Conservation (phyloP, 2,113 vertebrate genomes). For the Blennius ocellaris region DNA sequence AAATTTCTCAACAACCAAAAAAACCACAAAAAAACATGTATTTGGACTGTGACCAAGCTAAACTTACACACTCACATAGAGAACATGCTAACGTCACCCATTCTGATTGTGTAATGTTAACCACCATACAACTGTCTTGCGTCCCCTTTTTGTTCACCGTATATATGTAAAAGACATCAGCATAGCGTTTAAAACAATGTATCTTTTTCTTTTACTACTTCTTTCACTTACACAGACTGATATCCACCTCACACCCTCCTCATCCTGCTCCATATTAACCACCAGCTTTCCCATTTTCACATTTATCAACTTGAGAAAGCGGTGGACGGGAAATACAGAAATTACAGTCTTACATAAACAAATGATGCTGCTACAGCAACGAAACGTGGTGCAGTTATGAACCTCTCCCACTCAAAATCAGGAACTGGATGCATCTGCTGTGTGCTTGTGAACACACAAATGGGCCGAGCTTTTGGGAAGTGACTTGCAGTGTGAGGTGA, state of each 20-base stretch:
- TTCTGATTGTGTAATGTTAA: too few relatives aligned
- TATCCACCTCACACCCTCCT: not conserved
- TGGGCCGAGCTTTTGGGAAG: slow-evolving; percentile 55
- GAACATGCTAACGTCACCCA: too few relatives aligned
- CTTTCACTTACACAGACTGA: slow-evolving; percentile 16
- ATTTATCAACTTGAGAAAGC: not conserved
- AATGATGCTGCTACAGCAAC: not conserved
- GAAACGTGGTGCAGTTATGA: not conserved
- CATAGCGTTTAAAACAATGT: not conserved
- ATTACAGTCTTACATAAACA: slow-evolving; percentile 4
- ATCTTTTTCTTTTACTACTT: slow-evolving; percentile 2
- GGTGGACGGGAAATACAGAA: slow-evolving; percentile 9
- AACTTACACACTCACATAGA: too few relatives aligned
- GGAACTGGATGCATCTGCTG: slow-evolving; percentile 28
- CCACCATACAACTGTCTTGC: too few relatives aligned
- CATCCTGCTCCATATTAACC: not conserved
- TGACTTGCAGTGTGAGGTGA: slow-evolving; percentile 28
- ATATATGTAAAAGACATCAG: not conserved
- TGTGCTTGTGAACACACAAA: not conserved
- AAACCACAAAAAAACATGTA: too few relatives aligned
- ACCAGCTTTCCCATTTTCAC: not conserved
- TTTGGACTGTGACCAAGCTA: too few relatives aligned
- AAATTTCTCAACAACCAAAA: too few relatives aligned
- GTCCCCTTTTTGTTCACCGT: too few relatives aligned
- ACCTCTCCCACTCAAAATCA: not conserved